phyloP scores from a whole-genome alignment of 2,797 vertebrate genomes.

The Lepus oiostolus region DNA sequence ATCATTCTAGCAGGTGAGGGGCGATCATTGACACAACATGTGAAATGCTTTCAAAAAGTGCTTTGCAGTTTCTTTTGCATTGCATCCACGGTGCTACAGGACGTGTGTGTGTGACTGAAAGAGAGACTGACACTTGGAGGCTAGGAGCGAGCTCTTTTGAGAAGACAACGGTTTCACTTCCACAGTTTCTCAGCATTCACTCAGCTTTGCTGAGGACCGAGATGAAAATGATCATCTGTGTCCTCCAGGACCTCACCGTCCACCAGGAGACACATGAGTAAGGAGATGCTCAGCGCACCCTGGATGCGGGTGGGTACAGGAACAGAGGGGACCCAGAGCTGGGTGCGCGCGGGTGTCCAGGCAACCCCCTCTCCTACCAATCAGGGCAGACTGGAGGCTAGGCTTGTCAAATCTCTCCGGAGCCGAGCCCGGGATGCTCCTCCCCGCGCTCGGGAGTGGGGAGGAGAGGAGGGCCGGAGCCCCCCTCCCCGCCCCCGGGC shows the following conservation, averaged over 20 bases:
- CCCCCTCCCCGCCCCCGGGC: constrained; percentile 31
- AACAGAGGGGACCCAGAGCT: background rate
- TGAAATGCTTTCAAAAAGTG: background rate
- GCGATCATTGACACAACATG: background rate
- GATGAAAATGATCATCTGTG: constrained; percentile 48
- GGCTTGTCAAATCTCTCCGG: constrained; percentile 31
- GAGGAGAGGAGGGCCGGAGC: constrained; percentile 8
- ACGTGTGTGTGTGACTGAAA: background rate
- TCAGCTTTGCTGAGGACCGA: constrained; percentile 44
- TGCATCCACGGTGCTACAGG: background rate
- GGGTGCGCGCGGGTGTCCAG: background rate
- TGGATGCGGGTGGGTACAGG: constrained; percentile 61
- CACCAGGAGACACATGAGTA: constrained; percentile 32
- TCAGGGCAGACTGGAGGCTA: constrained; percentile 26
- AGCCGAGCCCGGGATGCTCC: background rate
- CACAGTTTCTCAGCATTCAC: constrained; percentile 61
- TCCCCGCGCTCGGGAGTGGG: background rate
- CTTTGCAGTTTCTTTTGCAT: constrained; percentile 5
- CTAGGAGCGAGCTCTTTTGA: constrained; percentile 51
- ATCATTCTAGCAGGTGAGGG: constrained; percentile 6
- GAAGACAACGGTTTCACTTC: constrained; percentile 72
- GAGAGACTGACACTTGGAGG: background rate
- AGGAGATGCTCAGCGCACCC: constrained; percentile 47
- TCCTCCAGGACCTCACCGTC: constrained; percentile 53
- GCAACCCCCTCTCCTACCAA: constrained; percentile 58